These are phyloP conservation scores for Catostylus mosaicus DNA, from an alignment of 30 jellyfish, hydroid and myxozoan genomes.

Conservation along the genomic window DNA sequence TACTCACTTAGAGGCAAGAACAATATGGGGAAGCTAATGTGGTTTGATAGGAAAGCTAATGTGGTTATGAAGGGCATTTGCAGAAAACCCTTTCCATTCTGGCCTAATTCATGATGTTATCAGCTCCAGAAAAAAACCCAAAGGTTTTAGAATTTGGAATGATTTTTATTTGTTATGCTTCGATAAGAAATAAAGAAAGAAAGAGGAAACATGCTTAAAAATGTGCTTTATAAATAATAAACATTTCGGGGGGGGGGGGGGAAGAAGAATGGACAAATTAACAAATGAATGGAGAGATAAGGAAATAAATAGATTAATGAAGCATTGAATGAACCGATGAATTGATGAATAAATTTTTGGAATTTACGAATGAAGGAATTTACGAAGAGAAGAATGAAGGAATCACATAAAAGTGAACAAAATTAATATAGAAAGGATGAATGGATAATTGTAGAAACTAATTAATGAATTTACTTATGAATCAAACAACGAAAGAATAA, in stretches of 20 bases:
- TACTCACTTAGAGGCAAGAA: background rate
- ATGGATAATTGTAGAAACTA: background rate
- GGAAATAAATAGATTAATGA: background rate
- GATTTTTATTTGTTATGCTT: too few relatives aligned
- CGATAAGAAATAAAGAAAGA: too few relatives aligned
- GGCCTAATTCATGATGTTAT: too few relatives aligned
- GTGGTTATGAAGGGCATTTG: too few relatives aligned
- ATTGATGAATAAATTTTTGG: background rate
- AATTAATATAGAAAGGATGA: background rate
- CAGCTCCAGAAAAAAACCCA: too few relatives aligned
- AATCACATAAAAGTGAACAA: background rate
- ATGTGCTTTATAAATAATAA: too few relatives aligned
- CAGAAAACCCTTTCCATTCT: too few relatives aligned
- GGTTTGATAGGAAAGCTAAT: too few relatives aligned
- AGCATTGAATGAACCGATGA: background rate
- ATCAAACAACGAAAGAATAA: background rate
- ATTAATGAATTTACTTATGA: background rate
- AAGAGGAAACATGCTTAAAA: too few relatives aligned
- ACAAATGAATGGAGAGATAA: background rate
- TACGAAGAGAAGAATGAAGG: background rate
- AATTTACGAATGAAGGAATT: background rate
- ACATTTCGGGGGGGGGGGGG: too few relatives aligned
- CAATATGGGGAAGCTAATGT: background rate
- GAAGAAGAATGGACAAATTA: background rate
- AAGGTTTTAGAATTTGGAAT: too few relatives aligned